Evolutionary conservation across 2,888 invertebrate genomes (phyloP).

Genomic region (Hydrotaea cyrtoneurina): DNA sequence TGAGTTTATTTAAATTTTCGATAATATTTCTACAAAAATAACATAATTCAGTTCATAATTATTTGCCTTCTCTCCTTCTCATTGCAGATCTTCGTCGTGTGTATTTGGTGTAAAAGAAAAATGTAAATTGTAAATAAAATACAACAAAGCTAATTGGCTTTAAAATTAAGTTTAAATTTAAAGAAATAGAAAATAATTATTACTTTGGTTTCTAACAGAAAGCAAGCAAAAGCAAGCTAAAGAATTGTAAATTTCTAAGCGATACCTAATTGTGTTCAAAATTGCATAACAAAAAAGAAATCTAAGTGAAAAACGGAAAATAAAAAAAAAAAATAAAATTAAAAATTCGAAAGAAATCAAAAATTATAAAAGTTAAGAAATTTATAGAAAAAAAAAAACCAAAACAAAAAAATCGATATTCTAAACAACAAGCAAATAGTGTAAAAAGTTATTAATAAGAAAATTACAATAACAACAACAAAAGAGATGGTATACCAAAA

Average conservation of each 20-base stretch:
- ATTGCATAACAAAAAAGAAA: conserved; percentile 48
- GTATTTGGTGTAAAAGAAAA: conserved; percentile 48
- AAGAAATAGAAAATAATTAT: conserved; percentile 41
- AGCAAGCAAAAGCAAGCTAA: conserved; percentile 55
- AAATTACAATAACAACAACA: conserved; percentile 40
- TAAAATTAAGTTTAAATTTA: conserved; percentile 42
- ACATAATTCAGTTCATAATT: too few relatives aligned
- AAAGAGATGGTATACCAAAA: conserved; percentile 2
- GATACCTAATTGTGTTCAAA: conserved; percentile 71
- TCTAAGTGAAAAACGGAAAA: conserved; percentile 45
- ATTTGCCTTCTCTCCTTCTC: neutral
- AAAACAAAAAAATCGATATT: too few relatives aligned
- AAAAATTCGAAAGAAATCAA: conserved; percentile 46
- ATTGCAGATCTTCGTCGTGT: conserved; percentile 59
- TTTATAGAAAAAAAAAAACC: conserved; percentile 21
- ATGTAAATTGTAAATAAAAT: conserved; percentile 69
- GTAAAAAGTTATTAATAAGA: neutral
- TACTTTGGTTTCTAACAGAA: conserved; percentile 49
- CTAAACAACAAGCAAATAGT: conserved; percentile 23
- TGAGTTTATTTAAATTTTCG: too few relatives aligned
- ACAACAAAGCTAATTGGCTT: conserved; percentile 22
- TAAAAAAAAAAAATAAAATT: conserved; percentile 41
- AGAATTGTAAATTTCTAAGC: conserved; percentile 67
- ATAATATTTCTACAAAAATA: too few relatives aligned
- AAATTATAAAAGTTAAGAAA: conserved; percentile 4